These are phyloP conservation scores for Ceratothoa steindachneri DNA, from an alignment of 2,888 invertebrate genomes.

Conservation along the genomic window DNA sequence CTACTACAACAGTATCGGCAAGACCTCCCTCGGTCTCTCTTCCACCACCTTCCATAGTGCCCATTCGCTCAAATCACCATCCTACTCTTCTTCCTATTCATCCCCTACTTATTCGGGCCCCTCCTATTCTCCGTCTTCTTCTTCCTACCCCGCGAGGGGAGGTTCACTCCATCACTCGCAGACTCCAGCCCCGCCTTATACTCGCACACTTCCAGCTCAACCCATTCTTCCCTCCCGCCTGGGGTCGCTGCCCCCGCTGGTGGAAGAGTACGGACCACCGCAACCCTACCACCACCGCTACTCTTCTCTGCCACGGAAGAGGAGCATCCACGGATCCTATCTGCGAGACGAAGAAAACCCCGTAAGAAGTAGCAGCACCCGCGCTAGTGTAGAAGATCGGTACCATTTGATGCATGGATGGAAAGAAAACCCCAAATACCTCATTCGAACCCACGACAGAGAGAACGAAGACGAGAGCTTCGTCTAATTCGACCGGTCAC, in stretches of 20 bases:
- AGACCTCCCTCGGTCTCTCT: conserved; percentile 13
- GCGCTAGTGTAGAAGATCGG: conserved; percentile 24
- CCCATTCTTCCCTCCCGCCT: conserved; percentile 7
- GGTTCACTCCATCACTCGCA: neutral
- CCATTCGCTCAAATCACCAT: conserved; percentile 6
- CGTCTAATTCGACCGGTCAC: no score
- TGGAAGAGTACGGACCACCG: conserved; percentile 15
- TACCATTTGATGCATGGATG: conserved; percentile 39
- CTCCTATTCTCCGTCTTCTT: conserved; percentile 8
- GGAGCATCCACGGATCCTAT: neutral
- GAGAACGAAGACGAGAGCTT: conserved; percentile 41
- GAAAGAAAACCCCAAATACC: conserved; percentile 42
- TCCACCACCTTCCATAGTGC: neutral
- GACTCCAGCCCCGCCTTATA: conserved; percentile 1
- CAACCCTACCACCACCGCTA: conserved; percentile 11
- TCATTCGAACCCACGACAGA: conserved; percentile 34
- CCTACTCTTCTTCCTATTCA: conserved; percentile 15
- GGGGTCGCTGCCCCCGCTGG: conserved; percentile 12
- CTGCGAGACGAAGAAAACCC: neutral
- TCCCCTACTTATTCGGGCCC: conserved; percentile 5
- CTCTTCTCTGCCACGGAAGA: conserved; percentile 14
- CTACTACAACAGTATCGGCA: conserved; percentile 35
- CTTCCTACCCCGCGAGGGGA: neutral
- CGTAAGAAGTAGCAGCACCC: conserved; percentile 6
- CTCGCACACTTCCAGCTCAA: conserved; percentile 3